Evolutionary conservation across 1,140 invertebrate genomes (phyloP), one percentile per base, ranked within the genome.

Genomic region (Drosophila sulfurigaster): DNA sequence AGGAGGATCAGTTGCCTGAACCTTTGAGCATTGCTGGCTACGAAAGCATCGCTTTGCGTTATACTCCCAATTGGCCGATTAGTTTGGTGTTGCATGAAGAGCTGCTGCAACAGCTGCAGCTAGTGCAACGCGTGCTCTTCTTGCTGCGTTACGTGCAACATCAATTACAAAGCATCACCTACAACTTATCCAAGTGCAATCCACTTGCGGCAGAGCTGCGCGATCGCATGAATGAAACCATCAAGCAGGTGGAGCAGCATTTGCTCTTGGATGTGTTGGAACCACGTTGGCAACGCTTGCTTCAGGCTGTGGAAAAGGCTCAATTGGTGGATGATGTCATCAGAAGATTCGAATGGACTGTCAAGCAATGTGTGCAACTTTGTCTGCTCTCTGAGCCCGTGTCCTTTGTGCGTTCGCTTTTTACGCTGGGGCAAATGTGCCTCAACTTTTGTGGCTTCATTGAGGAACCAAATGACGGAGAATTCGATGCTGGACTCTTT

Each of bases 111-210:
- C 68, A 85, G 16, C n/a, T 89, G 38, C 85, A 90, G 11, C 25
- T 85, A 1, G n/a, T 89, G 16, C 78, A 85, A 20, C 78, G 85
- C 1, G 63, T 90, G 1, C 25, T 89, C 41, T 73, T 89, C 30
- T 74, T 65, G 5, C 20, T 89, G 51, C 75, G 49, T 38, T 81
- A 85, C 30, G 75, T 89, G 10, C 68, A 68, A 0, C 69, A 30
- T 2, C 62, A 81, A 1, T 3, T 85, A 35, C 35, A 57, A 1
- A n/a, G 32, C 13, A 3, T 16, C 1, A 15, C 11, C 35, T 35
- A 67, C 7, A 43, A 56, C 15, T 25, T 7, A 4, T 13, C 5
- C 6, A 52, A 16, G 13, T 25, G 49, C 5, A 66, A 28, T 2
- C 5, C 30, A 0, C 56, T 16, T 0, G 58, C 79, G 0, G 7